Conservation (phyloP, 2,113 vertebrate genomes). For the Oncorhynchus keta region DNA sequence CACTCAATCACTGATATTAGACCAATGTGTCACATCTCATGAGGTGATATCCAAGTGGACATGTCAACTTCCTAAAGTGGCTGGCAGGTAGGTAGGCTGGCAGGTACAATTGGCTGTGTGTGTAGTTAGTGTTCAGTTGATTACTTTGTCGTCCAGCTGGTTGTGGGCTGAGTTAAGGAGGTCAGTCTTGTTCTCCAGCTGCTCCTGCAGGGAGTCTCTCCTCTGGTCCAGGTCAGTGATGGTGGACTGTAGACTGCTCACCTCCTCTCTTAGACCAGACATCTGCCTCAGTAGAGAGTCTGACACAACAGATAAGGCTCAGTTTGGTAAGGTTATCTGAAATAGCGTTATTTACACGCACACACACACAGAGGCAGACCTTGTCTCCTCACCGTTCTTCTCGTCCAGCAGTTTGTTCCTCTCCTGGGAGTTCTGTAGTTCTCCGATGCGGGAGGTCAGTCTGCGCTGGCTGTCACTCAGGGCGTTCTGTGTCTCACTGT, state of each 20-base stretch:
- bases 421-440: constrained; percentile 76
- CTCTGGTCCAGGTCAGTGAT: constrained; percentile 68
- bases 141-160: constrained; percentile 61
- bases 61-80: neutral
- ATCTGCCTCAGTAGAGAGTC: constrained; percentile 73
- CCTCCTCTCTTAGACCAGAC: constrained; percentile 68
- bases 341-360: neutral
- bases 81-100: neutral
- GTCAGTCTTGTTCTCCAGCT: constrained; percentile 72
- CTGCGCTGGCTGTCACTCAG: constrained; percentile 73
- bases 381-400: constrained; percentile 69
- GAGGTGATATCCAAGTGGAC: neutral
- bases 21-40: neutral
- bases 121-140: neutral
- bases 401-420: constrained; percentile 76
- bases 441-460: constrained; percentile 73
- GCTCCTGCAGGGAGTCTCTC: constrained; percentile 72
- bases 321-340: neutral
- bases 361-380: neutral
- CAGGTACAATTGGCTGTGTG: neutral
- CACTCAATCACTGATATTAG: neutral
- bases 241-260: constrained; percentile 65
- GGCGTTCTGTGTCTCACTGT: constrained; percentile 73
- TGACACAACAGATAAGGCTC: constrained; percentile 41
- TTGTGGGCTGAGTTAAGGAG: constrained; percentile 70